Conservation (phyloP, 2,888 invertebrate species). For the Nemotelus nigrinus region DNA sequence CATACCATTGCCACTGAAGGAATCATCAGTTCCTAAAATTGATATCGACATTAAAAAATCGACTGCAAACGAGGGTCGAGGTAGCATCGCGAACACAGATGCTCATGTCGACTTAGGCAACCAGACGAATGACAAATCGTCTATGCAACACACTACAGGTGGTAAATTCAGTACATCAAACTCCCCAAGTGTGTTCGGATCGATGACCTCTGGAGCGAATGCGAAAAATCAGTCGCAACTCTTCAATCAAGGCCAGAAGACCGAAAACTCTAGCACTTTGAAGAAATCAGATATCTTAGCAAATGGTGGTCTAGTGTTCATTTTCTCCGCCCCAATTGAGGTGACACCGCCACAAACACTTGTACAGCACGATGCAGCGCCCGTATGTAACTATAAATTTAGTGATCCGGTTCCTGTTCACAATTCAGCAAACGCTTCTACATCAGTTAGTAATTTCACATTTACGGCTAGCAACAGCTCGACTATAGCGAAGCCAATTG, state of each 20-base stretch:
- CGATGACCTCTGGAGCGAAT: not conserved
- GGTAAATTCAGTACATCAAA: not conserved
- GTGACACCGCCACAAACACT: constrained; percentile 55
- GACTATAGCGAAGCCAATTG: not conserved
- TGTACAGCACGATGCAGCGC: constrained; percentile 62
- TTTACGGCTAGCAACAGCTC: constrained; percentile 52
- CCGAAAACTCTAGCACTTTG: not conserved
- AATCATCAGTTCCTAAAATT: constrained; percentile 60
- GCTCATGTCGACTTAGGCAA: not conserved
- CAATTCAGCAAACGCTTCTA: constrained; percentile 53
- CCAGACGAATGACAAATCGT: not conserved
- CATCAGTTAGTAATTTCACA: constrained; percentile 58
- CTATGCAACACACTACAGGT: not conserved
- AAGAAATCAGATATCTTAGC: not conserved
- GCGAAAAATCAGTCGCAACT: not conserved
- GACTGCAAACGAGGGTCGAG: constrained; percentile 57
- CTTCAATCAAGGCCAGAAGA: not conserved
- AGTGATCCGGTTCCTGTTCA: constrained; percentile 67
- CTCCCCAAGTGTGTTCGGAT: not conserved
- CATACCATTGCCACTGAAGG: constrained; percentile 62
- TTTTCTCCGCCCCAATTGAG: constrained; percentile 66
- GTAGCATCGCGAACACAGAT: not conserved
- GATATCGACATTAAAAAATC: constrained; percentile 58
- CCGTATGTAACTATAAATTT: constrained; percentile 69
- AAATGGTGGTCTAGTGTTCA: constrained; percentile 54